A percentile compares a stretch with the other conserved stretches of the same genome.
These are phyloP conservation scores for Patella depressa DNA, from an alignment of 2,888 invertebrate genomes.

Conservation along the genomic window DNA sequence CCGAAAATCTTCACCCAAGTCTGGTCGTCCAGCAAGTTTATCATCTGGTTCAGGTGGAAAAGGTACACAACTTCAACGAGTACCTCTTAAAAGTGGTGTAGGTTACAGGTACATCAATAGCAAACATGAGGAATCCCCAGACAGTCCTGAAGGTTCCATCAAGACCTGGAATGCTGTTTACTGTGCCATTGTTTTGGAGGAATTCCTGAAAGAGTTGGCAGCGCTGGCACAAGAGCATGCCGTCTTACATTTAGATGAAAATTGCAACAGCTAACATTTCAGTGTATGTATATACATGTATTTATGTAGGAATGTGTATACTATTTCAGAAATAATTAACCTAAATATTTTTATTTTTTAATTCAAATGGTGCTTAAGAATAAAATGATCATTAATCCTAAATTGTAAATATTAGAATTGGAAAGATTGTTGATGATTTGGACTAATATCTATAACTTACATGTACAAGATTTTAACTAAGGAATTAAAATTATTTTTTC, in stretches of 20 bases:
- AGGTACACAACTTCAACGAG: constrained; percentile 44
- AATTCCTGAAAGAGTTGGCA: constrained; percentile 95
- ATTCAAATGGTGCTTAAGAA: no score
- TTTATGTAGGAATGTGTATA: no score
- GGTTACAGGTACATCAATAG: constrained; percentile 60
- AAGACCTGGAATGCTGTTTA: constrained; percentile 75
- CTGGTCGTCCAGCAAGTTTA: constrained; percentile 17
- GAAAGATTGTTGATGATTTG: no score
- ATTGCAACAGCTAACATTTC: constrained; percentile 37
- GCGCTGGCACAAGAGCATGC: constrained; percentile 95
- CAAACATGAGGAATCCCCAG: constrained; percentile 33
- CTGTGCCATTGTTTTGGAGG: constrained; percentile 91
- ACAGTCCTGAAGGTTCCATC: constrained; percentile 50
- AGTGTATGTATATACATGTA: no score
- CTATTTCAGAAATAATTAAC: no score
- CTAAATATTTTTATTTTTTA: no score
- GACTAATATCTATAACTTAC: no score
- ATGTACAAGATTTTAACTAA: no score
- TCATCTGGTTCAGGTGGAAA: constrained; percentile 22
- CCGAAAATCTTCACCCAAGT: constrained; percentile 42
- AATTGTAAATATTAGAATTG: no score
- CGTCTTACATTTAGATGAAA: constrained; percentile 63
- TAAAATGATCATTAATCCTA: no score
- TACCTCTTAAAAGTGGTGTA: constrained; percentile 43
- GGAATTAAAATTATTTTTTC: no score